phyloP scores from a whole-genome alignment of 2,888 invertebrate species.

The Agrotis ipsilon region DNA sequence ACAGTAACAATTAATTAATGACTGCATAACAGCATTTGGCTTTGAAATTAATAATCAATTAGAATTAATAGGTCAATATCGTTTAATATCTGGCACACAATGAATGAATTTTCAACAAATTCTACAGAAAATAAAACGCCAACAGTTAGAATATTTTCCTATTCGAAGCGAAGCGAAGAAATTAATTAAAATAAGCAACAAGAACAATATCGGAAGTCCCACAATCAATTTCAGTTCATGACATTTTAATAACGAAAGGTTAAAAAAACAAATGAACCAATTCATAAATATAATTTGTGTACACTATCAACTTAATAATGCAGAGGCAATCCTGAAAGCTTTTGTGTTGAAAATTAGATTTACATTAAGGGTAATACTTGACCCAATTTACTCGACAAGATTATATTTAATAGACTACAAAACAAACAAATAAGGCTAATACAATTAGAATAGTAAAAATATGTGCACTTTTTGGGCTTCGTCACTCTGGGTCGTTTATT shows the following conservation, averaged over 20 bases:
- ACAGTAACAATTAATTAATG: too few relatives aligned
- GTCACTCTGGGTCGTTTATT: not conserved
- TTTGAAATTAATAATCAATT: too few relatives aligned
- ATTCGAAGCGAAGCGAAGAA: not conserved
- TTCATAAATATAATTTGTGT: conserved; percentile 48
- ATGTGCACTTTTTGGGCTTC: not conserved
- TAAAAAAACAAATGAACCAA: conserved; percentile 31
- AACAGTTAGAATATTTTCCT: not conserved
- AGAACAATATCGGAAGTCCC: conserved; percentile 11
- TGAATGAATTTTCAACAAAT: not conserved
- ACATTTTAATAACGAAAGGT: conserved; percentile 39
- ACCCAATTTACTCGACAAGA: conserved; percentile 39
- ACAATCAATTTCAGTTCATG: conserved; percentile 49
- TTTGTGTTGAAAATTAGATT: conserved; percentile 43
- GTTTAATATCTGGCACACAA: not conserved
- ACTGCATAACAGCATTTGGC: too few relatives aligned
- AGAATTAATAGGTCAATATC: not conserved
- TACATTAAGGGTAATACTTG: conserved; percentile 29
- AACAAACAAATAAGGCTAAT: conserved; percentile 10
- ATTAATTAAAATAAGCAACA: conserved; percentile 8
- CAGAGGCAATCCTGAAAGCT: conserved; percentile 36
- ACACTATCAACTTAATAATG: conserved; percentile 30
- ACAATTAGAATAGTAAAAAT: conserved; percentile 41
- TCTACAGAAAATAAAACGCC: not conserved
- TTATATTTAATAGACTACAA: conserved; percentile 28